These are phyloP conservation scores for Dallia pectoralis DNA, from an alignment of 2,797 vertebrate genomes.

Conservation along the genomic window DNA sequence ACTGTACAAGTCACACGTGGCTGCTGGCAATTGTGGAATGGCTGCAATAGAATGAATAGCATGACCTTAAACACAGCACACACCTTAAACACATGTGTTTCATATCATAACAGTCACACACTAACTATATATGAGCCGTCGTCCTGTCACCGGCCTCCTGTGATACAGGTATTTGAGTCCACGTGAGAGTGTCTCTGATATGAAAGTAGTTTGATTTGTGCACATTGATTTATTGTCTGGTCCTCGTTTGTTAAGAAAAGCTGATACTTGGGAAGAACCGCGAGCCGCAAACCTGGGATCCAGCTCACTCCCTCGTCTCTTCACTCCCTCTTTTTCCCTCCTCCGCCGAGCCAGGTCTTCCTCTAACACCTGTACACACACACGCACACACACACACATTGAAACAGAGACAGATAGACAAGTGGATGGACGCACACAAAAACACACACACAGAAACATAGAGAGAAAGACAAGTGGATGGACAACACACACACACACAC, in stretches of 20 bases:
- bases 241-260: neutral
- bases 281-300: slow-evolving; percentile 4
- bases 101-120: neutral
- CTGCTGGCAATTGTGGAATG: too few relatives aligned
- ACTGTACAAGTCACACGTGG: too few relatives aligned
- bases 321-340: slow-evolving; percentile 33
- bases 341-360: slow-evolving; percentile 59
- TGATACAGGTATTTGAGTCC: neutral
- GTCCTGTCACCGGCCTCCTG: neutral
- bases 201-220: neutral
- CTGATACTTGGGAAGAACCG: slow-evolving; percentile 19
- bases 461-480: neutral
- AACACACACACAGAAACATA: neutral
- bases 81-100: too few relatives aligned
- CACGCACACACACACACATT: slow-evolving; percentile 17
- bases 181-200: slow-evolving; percentile 1
- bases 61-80: too few relatives aligned
- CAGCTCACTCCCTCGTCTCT: slow-evolving; percentile 17
- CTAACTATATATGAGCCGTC: neutral
- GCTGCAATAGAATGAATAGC: too few relatives aligned
- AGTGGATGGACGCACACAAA: neutral
- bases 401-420: slow-evolving; percentile 2
- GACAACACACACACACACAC: neutral
- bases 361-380: slow-evolving; percentile 60
- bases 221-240: neutral